Base-by-base conservation (phyloP, 2,888 invertebrate species). In the Drosophila lutescens region DNA sequence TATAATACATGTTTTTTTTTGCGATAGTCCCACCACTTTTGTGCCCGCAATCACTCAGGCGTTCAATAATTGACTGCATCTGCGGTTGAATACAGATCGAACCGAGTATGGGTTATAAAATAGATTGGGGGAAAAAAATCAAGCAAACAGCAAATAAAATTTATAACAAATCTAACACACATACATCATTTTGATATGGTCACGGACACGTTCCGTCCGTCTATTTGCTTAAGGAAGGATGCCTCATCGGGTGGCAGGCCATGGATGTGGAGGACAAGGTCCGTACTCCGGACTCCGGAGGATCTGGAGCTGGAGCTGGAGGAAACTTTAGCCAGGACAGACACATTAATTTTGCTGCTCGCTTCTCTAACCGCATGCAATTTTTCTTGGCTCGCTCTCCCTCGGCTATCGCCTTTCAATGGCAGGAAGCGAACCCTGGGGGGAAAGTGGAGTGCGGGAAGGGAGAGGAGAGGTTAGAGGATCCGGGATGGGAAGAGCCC, bases 111-210 rank as follows among this genome's bases (percentile, higher is more conserved):
- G 40, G 54, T 7, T 9, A 44, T 34, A 20, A 32, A 34, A 36
- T 36, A 20, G 47, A 23, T 26, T n/a, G 17, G 59, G 13, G 44
- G n/a, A 44, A 56, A 54, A 57, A 57, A 60, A 62, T 55, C 41
- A 65, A 55, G 67, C 47, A 59, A 44, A 57, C 55, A 54, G 74
- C 44, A 79, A 85, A 83, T 81, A 85, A 85, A 87, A 83, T 87
- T 83, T 87, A 87, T 87, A 87, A 85, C 79, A 87, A 87, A 81
- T 85, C 79, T 87, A 83, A 83, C 87, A 87, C 71, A 75, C 87
- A 87, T 83, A 60, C 82, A 84, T 83, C 85, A 83, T 87, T 83
- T 81, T 87, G 87, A 83, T 83, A 83, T 87, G 83, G 74, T 41
- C 87, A 75, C 77, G 79, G 79, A 82, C 77, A 60, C 66, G 66